Evolutionary conservation across 2,797 vertebrate genomes (phyloP).

Genomic region (Adelosebastes latens): DNA sequence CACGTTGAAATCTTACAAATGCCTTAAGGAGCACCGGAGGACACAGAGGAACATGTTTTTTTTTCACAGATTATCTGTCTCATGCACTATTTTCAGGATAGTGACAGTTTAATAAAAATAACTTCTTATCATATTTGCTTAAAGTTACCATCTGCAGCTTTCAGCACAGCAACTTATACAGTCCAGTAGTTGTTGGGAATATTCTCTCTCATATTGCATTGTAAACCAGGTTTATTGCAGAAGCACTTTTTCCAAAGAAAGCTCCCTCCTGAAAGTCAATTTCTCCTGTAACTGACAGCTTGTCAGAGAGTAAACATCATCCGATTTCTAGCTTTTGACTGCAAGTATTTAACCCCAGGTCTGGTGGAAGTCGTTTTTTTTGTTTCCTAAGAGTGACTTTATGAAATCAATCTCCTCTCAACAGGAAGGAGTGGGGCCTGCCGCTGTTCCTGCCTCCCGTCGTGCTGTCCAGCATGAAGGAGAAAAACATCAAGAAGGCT

Average conservation of each 20-base stretch:
- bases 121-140: too few species aligned
- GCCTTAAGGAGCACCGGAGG: too few species aligned
- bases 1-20: too few species aligned
- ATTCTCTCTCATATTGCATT: not conserved
- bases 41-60: too few species aligned
- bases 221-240: not conserved
- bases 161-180: not conserved
- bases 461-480: slow-evolving; percentile 98
- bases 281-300: not conserved
- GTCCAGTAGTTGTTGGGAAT: not conserved
- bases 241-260: not conserved
- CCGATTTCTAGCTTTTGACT: not conserved
- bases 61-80: too few species aligned
- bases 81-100: too few species aligned
- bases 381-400: not conserved
- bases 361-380: not conserved
- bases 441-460: slow-evolving; percentile 94
- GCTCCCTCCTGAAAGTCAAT: not conserved
- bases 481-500: slow-evolving; percentile 99
- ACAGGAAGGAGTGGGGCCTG: slow-evolving; percentile 98
- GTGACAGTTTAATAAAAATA: too few species aligned
- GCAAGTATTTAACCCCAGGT: not conserved
- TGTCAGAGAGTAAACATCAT: not conserved
- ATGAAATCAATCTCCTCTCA: slow-evolving; percentile 39
- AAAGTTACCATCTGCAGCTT: too few species aligned